phyloP scores from a whole-genome alignment of 2,888 invertebrate species.

The Acrobasis repandana region DNA sequence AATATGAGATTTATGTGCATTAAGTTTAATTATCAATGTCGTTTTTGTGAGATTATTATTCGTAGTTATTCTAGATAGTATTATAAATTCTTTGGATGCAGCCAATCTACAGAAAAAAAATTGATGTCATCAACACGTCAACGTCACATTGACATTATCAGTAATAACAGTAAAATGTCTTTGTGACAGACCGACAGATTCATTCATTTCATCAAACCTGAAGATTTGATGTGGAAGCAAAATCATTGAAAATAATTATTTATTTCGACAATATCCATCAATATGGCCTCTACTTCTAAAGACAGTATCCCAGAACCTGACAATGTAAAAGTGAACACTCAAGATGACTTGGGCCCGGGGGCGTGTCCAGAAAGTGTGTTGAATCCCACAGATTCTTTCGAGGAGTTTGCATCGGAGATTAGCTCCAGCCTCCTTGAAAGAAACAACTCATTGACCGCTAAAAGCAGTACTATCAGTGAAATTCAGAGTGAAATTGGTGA shows the following conservation, averaged over 20 bases:
- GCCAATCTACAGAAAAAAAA: background rate
- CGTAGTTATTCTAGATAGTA: too few relatives aligned
- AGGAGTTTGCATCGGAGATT: constrained; percentile 86
- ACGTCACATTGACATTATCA: background rate
- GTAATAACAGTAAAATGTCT: background rate
- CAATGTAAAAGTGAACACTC: constrained; percentile 43
- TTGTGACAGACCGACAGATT: background rate
- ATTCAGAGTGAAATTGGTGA: constrained; percentile 82
- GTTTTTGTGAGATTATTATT: too few relatives aligned
- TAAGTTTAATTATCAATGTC: too few relatives aligned
- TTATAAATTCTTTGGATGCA: too few relatives aligned
- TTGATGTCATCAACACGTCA: background rate
- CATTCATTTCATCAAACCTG: background rate
- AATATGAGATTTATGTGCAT: too few relatives aligned
- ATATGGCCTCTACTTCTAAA: constrained; percentile 73
- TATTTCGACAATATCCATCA: constrained; percentile 30
- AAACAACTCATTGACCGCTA: constrained; percentile 74
- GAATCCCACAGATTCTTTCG: constrained; percentile 87
- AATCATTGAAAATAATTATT: constrained; percentile 28
- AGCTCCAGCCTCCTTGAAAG: constrained; percentile 84
- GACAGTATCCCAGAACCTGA: constrained; percentile 44
- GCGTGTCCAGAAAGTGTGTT: constrained; percentile 85
- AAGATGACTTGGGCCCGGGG: constrained; percentile 68
- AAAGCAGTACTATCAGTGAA: constrained; percentile 82
- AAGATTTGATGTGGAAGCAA: background rate